Evolutionary conservation across 2,797 vertebrate genomes (phyloP).

Genomic region (Euphonia xanthogaster): DNA sequence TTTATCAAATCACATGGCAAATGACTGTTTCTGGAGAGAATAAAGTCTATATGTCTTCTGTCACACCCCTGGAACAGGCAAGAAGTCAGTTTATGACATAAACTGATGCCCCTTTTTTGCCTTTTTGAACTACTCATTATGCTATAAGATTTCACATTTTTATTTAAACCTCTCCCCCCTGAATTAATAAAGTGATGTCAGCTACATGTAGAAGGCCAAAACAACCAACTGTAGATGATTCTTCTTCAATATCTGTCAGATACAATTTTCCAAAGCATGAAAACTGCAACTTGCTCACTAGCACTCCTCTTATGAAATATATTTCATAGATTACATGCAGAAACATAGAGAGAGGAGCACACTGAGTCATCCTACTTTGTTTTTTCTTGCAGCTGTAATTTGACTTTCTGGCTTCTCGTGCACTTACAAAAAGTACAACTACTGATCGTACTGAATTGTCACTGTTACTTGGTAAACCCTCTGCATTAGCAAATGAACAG

Average conservation of each 20-base stretch:
- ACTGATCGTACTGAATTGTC: neutral
- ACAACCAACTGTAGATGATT: neutral
- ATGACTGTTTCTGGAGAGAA: neutral
- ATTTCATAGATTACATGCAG: neutral
- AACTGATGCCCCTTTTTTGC: neutral
- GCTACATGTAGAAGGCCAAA: neutral
- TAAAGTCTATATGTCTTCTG: neutral
- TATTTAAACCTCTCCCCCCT: accelerated
- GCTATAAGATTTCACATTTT: neutral
- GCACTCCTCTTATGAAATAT: neutral
- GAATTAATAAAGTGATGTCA: neutral
- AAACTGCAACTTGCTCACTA: neutral
- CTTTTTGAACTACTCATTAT: neutral
- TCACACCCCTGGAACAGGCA: neutral
- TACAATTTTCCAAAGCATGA: neutral
- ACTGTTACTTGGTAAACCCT: neutral
- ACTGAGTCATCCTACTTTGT: neutral
- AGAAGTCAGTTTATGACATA: neutral
- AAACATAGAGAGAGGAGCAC: neutral
- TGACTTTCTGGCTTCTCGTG: neutral
- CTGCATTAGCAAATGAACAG: neutral
- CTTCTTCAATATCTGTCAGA: neutral
- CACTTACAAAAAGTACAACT: neutral
- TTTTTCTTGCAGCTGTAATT: neutral
- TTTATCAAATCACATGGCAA: neutral